Conservation (phyloP, 2,797 vertebrate species). For the Poeciliopsis presidionis region DNA sequence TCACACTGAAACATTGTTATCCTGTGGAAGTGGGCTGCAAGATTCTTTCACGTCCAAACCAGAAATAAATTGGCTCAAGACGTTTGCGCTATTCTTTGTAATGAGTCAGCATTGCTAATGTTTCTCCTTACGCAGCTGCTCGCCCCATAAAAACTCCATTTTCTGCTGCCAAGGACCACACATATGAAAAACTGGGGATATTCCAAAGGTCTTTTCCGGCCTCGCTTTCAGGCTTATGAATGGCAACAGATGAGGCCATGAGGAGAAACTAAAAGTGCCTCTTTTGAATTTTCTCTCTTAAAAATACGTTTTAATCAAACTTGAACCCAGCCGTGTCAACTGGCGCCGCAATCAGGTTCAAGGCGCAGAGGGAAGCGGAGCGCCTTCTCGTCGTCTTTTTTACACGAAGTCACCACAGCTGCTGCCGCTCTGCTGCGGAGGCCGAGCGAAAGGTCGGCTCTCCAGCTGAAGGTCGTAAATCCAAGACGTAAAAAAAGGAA, state of each 20-base stretch:
- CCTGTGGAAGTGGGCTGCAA: constrained; percentile 35
- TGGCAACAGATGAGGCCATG: constrained; percentile 48
- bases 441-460: constrained; percentile 69
- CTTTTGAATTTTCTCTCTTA: constrained; percentile 16
- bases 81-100: constrained; percentile 53
- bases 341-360: constrained; percentile 65
- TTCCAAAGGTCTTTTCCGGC: constrained; percentile 64
- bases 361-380: constrained; percentile 42
- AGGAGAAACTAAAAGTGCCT: constrained; percentile 47
- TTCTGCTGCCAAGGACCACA: constrained; percentile 65
- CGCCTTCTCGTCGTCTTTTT: constrained; percentile 34
- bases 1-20: constrained; percentile 32
- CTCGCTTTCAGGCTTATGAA: constrained; percentile 58
- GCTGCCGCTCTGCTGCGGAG: constrained; percentile 61
- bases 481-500: constrained; percentile 73
- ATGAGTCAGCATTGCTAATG: constrained; percentile 66
- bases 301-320: constrained; percentile 48
- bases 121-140: constrained; percentile 67
- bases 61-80: constrained; percentile 56
- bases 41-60: constrained; percentile 47
- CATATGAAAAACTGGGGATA: constrained; percentile 53
- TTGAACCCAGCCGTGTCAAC: constrained; percentile 50
- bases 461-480: constrained; percentile 82
- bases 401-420: constrained; percentile 74
- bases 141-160: constrained; percentile 46